These are phyloP conservation scores for Brachystomella parvula DNA, from an alignment of 1,140 invertebrate species.

Conservation along the genomic window DNA sequence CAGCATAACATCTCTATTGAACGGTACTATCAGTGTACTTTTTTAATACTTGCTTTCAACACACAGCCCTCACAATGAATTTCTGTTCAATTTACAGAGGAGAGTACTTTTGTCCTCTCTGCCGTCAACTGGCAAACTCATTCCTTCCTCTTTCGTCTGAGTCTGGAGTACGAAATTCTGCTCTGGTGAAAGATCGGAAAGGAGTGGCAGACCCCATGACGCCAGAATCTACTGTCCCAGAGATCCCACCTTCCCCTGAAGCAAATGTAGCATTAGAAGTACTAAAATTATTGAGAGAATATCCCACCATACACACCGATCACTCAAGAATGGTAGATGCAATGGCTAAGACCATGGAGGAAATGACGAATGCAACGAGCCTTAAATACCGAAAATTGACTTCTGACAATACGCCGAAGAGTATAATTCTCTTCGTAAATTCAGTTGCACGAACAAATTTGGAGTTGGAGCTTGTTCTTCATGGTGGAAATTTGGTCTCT, in stretches of 20 bases:
- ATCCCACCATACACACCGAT: slow-evolving; percentile 54
- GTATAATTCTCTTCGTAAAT: slow-evolving; percentile 76
- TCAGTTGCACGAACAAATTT: slow-evolving; percentile 87
- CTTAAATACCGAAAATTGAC: slow-evolving; percentile 48
- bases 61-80: neutral
- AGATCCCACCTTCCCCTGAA: slow-evolving; percentile 34
- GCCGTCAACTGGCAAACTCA: slow-evolving; percentile 85
- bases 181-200: slow-evolving; percentile 52
- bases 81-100: slow-evolving; percentile 49
- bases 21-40: slow-evolving; percentile 41
- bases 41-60: neutral
- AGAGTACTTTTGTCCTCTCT: slow-evolving; percentile 88
- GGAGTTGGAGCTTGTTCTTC: slow-evolving; percentile 81
- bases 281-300: slow-evolving; percentile 56
- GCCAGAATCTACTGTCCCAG: slow-evolving; percentile 30
- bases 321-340: slow-evolving; percentile 62
- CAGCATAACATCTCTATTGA: slow-evolving; percentile 65
- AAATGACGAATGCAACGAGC: slow-evolving; percentile 74
- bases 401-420: slow-evolving; percentile 55
- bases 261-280: slow-evolving; percentile 33
- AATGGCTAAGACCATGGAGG: slow-evolving; percentile 84
- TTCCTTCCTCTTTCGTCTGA: slow-evolving; percentile 80
- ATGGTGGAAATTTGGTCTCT: slow-evolving; percentile 61
- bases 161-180: slow-evolving; percentile 55
- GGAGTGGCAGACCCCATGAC: slow-evolving; percentile 48